phyloP scores from a whole-genome alignment of 2,797 vertebrate species.

The Labroides dimidiatus region DNA sequence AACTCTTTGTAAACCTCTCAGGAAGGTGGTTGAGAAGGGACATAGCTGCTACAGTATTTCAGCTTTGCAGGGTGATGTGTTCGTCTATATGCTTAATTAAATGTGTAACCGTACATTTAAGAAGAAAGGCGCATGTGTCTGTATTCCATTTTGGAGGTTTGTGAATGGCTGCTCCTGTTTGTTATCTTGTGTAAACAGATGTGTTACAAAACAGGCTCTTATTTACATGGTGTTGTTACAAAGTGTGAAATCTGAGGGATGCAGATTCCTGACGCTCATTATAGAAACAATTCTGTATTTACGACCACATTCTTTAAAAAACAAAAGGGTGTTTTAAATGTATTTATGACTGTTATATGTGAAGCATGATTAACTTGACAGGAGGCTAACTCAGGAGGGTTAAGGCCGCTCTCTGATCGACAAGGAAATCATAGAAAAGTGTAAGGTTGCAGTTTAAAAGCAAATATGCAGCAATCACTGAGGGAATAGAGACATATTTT shows the following conservation, averaged over 20 bases:
- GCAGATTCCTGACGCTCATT: not conserved
- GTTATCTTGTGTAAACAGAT: constrained; percentile 69
- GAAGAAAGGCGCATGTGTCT: constrained; percentile 10
- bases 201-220: constrained; percentile 74
- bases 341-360: not conserved
- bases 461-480: too few species aligned
- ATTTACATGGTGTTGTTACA: constrained; percentile 69
- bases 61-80: constrained; percentile 25
- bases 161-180: constrained; percentile 31
- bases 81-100: too few species aligned
- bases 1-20: constrained; percentile 66
- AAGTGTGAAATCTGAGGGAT: not conserved
- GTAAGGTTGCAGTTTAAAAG: not conserved
- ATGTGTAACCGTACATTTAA: constrained; percentile 8
- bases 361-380: not conserved
- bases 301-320: not conserved
- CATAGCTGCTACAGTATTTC: constrained; percentile 52
- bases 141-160: constrained; percentile 61
- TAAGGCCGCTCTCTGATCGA: not conserved
- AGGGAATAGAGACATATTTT: too few species aligned
- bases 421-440: not conserved
- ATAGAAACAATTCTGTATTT: not conserved
- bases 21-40: constrained; percentile 46
- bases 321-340: not conserved
- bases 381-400: too few species aligned